Conservation (phyloP, 1,140 invertebrate species). For the Drosophila mojavensis region DNA sequence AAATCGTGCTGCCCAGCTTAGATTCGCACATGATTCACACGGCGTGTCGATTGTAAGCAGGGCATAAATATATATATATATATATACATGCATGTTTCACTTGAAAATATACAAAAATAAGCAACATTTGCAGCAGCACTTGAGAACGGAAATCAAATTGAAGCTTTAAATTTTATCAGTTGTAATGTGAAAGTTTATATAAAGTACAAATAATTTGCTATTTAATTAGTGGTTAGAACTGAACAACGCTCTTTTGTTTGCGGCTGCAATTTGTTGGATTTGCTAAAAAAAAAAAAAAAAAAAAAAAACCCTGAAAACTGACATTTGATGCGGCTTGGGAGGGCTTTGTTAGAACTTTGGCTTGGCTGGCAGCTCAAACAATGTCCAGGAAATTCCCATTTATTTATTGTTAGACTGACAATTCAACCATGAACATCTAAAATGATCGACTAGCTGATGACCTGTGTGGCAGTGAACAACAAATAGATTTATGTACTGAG, state of each 20-base stretch:
- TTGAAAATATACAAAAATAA: too few relatives aligned
- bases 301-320: not conserved
- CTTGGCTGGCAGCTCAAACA: slow-evolving; percentile 51
- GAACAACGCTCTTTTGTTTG: too few relatives aligned
- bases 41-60: not conserved
- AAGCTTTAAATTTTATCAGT: too few relatives aligned
- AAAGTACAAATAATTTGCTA: too few relatives aligned
- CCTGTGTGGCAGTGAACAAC: not conserved
- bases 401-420: slow-evolving; percentile 37
- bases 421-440: slow-evolving; percentile 41
- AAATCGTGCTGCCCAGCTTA: not conserved
- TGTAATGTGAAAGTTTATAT: too few relatives aligned
- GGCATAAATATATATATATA: not conserved
- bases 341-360: slow-evolving; percentile 2
- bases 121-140: too few relatives aligned
- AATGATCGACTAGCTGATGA: not conserved
- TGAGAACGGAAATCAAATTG: too few relatives aligned
- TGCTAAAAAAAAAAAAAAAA: too few relatives aligned
- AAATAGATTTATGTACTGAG: not conserved
- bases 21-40: not conserved
- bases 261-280: too few relatives aligned
- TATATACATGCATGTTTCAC: slow-evolving; percentile 4
- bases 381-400: slow-evolving; percentile 68
- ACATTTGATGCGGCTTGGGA: not conserved
- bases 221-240: too few relatives aligned